Percentiles rank a stretch among this genome's conserved stretches.
Evolutionary conservation across 1,140 invertebrate genomes (phyloP).

Genomic region (Whitmania pigra): DNA sequence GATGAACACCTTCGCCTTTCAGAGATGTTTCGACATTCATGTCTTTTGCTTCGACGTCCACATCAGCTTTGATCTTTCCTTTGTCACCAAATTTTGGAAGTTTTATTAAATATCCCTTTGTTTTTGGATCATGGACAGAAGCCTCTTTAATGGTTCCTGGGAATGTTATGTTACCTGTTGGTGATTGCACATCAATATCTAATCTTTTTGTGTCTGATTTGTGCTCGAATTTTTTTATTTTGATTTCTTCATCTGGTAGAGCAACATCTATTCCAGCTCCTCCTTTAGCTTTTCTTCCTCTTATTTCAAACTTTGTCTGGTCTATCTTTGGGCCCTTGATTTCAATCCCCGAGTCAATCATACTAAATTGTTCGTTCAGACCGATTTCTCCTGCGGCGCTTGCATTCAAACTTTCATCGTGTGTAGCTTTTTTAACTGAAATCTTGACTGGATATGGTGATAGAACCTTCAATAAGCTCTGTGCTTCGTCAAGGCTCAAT

Average conservation of each 20-base stretch:
- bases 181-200: conserved; percentile 12
- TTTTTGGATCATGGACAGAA: neutral
- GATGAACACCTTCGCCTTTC: neutral
- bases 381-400: neutral
- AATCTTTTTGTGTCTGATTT: neutral
- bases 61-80: neutral
- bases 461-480: conserved; percentile 12
- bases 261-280: conserved; percentile 5
- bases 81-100: conserved; percentile 6
- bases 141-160: neutral
- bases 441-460: conserved; percentile 16
- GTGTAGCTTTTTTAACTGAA: conserved; percentile 1
- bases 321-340: conserved; percentile 7
- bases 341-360: conserved; percentile 2
- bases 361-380: neutral
- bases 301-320: neutral
- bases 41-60: neutral
- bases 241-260: neutral
- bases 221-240: neutral
- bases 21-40: neutral
- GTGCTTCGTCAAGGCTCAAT: conserved; percentile 11
- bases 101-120: conserved; percentile 10
- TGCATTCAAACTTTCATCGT: conserved; percentile 2
- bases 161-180: conserved; percentile 8
- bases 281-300: conserved; percentile 10